phyloP scores from a whole-genome alignment of 2,888 invertebrate species.

The Caenorhabditis angaria region DNA sequence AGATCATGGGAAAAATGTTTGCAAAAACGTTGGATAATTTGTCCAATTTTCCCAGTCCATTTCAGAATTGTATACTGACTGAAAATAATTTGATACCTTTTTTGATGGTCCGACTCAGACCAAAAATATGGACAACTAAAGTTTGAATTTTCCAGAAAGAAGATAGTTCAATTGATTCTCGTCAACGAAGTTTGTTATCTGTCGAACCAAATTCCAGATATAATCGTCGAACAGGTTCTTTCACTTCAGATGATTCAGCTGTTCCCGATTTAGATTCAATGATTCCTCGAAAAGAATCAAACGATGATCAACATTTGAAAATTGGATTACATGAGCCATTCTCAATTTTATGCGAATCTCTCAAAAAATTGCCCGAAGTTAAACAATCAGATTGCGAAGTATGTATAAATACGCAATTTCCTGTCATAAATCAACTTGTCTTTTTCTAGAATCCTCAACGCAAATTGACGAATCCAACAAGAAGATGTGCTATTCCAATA shows the following conservation, averaged over 20 bases:
- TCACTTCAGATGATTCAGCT: constrained; percentile 21
- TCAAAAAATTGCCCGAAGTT: constrained; percentile 22
- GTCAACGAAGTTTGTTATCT: constrained; percentile 27
- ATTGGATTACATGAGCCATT: constrained; percentile 27
- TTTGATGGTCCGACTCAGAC: too few relatives aligned
- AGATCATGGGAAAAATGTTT: too few relatives aligned
- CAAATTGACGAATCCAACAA: background rate
- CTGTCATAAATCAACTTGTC: too few relatives aligned
- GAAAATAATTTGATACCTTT: too few relatives aligned
- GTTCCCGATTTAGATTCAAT: constrained; percentile 38
- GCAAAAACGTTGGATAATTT: too few relatives aligned
- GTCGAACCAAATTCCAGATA: constrained; percentile 26
- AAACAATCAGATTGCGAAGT: constrained; percentile 9
- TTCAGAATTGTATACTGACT: too few relatives aligned
- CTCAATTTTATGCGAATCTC: constrained; percentile 21
- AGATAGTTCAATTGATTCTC: constrained; percentile 12
- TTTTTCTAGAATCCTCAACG: background rate
- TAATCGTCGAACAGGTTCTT: constrained; percentile 32
- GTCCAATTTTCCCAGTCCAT: too few relatives aligned
- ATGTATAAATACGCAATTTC: too few relatives aligned
- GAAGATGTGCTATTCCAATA: constrained; percentile 37
- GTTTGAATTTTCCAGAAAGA: constrained; percentile 25
- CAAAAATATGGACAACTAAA: too few relatives aligned
- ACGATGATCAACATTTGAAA: constrained; percentile 16
- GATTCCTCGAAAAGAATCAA: constrained; percentile 20